Conservation (phyloP, 64 coral and sea anemone genomes). For the Montipora sp. region DNA sequence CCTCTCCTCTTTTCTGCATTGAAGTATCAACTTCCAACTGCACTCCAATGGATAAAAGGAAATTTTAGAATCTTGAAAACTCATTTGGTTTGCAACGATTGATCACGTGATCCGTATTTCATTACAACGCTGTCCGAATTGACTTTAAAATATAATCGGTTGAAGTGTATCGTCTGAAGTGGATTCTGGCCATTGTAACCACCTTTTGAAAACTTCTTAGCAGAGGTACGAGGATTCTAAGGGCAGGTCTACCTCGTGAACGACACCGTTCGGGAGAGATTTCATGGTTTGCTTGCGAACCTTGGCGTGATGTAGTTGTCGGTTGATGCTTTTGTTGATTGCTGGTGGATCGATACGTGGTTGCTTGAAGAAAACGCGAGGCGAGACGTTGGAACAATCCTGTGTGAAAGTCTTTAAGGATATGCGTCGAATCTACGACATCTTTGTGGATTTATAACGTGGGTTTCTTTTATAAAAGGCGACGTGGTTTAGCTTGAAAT, state of each 20-base stretch:
- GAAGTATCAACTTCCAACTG: neutral
- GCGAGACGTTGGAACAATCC: neutral
- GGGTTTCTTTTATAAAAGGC: neutral
- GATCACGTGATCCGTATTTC: conserved; percentile 62
- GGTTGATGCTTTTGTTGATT: conserved; percentile 10
- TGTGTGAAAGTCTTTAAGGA: neutral
- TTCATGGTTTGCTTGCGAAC: neutral
- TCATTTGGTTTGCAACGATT: conserved; percentile 24
- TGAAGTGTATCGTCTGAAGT: neutral
- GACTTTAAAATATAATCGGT: neutral
- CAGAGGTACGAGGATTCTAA: neutral
- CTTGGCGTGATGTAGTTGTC: neutral
- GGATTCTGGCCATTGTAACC: neutral
- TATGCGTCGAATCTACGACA: neutral
- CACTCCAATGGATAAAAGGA: neutral
- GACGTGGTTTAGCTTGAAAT: neutral
- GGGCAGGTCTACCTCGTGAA: neutral
- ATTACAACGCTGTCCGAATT: conserved; percentile 44
- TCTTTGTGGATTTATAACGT: neutral
- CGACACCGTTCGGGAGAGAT: neutral
- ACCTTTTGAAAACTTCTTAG: neutral
- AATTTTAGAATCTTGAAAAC: conserved; percentile 21
- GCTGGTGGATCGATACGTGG: conserved; percentile 30
- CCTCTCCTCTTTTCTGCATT: neutral
- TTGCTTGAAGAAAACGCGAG: neutral